Conservation (phyloP, 2,888 invertebrate species). For the Scaptodrosophila latifasciaeformis region DNA sequence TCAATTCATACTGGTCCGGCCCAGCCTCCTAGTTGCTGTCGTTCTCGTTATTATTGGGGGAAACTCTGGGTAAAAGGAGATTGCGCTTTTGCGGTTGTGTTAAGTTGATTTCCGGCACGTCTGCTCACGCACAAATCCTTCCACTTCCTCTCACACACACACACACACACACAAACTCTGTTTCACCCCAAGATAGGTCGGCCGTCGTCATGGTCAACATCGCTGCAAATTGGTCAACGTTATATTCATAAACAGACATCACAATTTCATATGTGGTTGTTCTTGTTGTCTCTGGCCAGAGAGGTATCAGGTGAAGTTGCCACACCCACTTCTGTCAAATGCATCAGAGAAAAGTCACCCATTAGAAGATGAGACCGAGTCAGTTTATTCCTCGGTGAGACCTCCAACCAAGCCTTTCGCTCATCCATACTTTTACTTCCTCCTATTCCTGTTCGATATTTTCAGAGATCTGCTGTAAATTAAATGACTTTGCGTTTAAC, state of each 20-base stretch:
- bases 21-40: too few species aligned
- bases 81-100: constrained; percentile 69
- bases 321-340: constrained; percentile 36
- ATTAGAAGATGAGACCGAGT: too few species aligned
- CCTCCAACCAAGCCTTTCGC: background rate
- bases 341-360: too few species aligned
- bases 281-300: background rate
- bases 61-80: constrained; percentile 37
- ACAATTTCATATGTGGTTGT: background rate
- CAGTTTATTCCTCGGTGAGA: too few species aligned
- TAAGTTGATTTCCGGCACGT: constrained; percentile 68
- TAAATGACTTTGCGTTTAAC: constrained; percentile 62
- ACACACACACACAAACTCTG: background rate
- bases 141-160: background rate
- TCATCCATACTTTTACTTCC: background rate
- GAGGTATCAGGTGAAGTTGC: background rate
- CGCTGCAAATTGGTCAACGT: constrained; percentile 27
- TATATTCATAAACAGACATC: constrained; percentile 56
- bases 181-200: constrained; percentile 42
- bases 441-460: background rate
- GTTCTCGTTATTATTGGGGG: too few species aligned
- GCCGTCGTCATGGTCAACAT: constrained; percentile 25
- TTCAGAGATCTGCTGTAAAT: constrained; percentile 53
- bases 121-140: constrained; percentile 16
- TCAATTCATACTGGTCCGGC: too few species aligned